Percentiles rank a stretch among this genome's conserved stretches.
Evolutionary conservation across 30 jellyfish, hydroid and myxozoan species (phyloP).

Genomic region (Aurelia coerulea): DNA sequence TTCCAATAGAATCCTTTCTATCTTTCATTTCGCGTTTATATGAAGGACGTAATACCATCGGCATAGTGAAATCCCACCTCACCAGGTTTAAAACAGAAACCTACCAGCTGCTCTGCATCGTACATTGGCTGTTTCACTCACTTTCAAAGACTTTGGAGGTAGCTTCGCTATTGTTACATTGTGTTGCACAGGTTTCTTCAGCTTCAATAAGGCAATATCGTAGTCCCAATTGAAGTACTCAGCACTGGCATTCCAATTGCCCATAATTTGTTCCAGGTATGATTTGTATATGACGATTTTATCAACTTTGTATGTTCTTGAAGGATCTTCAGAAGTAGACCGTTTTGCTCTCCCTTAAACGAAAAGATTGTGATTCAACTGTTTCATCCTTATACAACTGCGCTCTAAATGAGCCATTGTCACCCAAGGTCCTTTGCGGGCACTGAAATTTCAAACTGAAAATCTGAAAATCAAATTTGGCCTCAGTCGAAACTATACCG

Average conservation of each 20-base stretch:
- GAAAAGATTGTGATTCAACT: background rate
- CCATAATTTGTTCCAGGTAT: background rate
- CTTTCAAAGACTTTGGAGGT: slow-evolving; percentile 5
- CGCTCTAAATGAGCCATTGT: too few species aligned
- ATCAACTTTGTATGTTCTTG: slow-evolving; percentile 44
- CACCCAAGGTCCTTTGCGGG: too few species aligned
- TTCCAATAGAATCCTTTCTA: too few species aligned
- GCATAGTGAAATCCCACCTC: too few species aligned
- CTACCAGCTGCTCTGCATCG: slow-evolving; percentile 52
- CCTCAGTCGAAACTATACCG: too few species aligned
- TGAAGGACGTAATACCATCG: too few species aligned
- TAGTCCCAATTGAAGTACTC: slow-evolving; percentile 55
- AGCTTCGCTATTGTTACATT: background rate
- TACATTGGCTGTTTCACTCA: background rate
- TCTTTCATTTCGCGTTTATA: too few species aligned
- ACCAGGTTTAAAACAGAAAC: background rate
- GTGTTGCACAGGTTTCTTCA: slow-evolving; percentile 5
- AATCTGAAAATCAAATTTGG: too few species aligned
- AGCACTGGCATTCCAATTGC: background rate
- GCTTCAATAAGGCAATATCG: slow-evolving; percentile 45
- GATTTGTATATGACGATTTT: slow-evolving; percentile 13
- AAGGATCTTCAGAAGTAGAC: slow-evolving; percentile 4
- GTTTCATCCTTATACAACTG: too few species aligned
- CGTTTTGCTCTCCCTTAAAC: slow-evolving; percentile 28
- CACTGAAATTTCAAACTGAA: too few species aligned